These are phyloP conservation scores for Ceriagrion tenellum DNA, from an alignment of 2,888 invertebrate species.

Conservation along the genomic window DNA sequence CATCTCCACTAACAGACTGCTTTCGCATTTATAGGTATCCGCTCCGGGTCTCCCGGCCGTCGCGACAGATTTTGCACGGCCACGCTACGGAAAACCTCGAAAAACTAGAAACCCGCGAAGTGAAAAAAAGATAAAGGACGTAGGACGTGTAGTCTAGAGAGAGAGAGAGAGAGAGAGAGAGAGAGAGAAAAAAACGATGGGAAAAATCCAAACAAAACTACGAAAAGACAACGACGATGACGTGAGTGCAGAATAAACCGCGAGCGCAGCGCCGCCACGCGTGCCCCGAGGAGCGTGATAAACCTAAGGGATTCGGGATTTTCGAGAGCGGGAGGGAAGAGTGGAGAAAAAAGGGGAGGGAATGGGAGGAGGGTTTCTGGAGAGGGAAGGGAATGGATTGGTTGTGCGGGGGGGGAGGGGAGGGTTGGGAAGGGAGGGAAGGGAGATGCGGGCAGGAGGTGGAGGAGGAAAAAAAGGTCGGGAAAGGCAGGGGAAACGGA, in stretches of 20 bases:
- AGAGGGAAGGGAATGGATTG: not conserved
- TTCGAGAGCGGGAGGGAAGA: not conserved
- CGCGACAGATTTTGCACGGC: not conserved
- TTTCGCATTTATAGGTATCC: not conserved
- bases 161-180: not conserved
- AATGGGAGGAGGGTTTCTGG: not conserved
- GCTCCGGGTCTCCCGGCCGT: not conserved
- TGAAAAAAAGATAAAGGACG: not conserved
- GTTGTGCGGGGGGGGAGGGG: not conserved
- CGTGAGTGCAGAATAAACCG: not conserved
- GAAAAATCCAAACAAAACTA: not conserved
- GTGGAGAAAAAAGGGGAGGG: not conserved
- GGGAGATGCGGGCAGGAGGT: not conserved
- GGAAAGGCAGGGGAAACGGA: slow-evolving; percentile 2
- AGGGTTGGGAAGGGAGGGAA: not conserved
- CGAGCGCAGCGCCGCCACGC: slow-evolving; percentile 23
- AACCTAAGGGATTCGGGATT: slow-evolving; percentile 63
- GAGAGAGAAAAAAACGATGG: too few species aligned
- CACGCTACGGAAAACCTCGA: not conserved
- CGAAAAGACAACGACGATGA: slow-evolving; percentile 20
- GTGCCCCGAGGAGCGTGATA: slow-evolving; percentile 55
- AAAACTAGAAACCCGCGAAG: not conserved
- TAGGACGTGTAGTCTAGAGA: not conserved
- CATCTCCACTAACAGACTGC: not conserved
- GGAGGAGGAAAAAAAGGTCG: too few species aligned